Conservation (phyloP, 2,113 vertebrate genomes). For the Eulacestoma nigropectus region DNA sequence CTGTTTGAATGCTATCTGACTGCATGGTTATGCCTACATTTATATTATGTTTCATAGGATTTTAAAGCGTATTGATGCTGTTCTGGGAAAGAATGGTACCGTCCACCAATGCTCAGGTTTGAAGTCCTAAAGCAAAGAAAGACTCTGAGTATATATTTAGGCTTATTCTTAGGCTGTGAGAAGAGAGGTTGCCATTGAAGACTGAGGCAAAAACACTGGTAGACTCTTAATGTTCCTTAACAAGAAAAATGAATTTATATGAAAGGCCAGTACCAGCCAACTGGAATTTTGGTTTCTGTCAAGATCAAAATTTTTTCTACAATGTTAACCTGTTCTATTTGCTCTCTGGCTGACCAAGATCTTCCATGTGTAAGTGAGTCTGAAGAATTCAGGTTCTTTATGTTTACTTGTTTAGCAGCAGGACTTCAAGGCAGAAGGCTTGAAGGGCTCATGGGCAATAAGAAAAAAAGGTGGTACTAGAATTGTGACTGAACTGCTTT, state of each 20-base stretch:
- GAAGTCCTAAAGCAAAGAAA: background rate
- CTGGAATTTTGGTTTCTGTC: background rate
- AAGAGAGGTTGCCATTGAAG: background rate
- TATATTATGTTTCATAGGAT: background rate
- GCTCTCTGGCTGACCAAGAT: background rate
- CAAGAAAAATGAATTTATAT: background rate
- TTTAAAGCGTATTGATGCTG: background rate
- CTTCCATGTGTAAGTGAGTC: background rate
- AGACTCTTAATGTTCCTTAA: background rate
- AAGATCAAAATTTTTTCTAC: background rate
- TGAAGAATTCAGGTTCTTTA: background rate
- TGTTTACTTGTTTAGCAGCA: background rate
- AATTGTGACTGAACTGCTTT: background rate
- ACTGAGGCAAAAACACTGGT: background rate
- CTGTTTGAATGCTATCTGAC: background rate
- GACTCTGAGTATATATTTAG: background rate
- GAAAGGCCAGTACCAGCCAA: background rate
- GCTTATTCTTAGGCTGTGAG: background rate
- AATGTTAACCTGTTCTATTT: background rate
- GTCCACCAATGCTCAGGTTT: background rate
- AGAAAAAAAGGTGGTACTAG: background rate
- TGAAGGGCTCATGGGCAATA: background rate
- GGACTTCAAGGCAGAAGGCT: background rate
- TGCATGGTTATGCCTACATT: background rate
- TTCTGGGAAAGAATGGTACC: background rate